A percentile compares a stretch with the other conserved stretches of the same genome.
Conservation (phyloP, 2,113 vertebrate species). For the Esox niger region DNA sequence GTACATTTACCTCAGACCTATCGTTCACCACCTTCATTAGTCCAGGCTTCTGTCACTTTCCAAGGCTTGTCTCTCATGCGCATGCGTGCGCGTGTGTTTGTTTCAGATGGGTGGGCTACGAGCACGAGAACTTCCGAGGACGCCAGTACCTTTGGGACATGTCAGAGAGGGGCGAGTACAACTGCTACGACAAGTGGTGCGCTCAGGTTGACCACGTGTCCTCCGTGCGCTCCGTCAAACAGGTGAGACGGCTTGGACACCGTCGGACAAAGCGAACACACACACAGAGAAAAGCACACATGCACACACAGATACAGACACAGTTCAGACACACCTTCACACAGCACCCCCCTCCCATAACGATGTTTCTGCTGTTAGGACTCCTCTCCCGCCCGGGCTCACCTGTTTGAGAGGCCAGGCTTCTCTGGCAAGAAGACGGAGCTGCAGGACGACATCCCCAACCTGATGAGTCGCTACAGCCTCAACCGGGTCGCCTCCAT, state of each 20-base stretch:
- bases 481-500: slow-evolving; percentile 68
- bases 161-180: slow-evolving; percentile 70
- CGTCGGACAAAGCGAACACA: neutral
- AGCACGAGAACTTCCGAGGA: slow-evolving; percentile 74
- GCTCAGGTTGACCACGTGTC: slow-evolving; percentile 68
- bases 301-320: neutral
- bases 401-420: slow-evolving; percentile 60
- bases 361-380: slow-evolving; percentile 43
- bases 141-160: slow-evolving; percentile 59
- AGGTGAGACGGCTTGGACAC: slow-evolving; percentile 53
- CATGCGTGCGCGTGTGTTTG: too few relatives aligned
- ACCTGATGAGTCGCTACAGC: slow-evolving; percentile 70
- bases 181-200: slow-evolving; percentile 68
- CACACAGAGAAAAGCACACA: neutral
- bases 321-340: neutral
- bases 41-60: neutral
- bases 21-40: too few relatives aligned
- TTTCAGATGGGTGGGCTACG: slow-evolving; percentile 67
- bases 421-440: slow-evolving; percentile 76
- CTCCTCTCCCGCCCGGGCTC: slow-evolving; percentile 40
- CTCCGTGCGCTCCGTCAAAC: slow-evolving; percentile 72
- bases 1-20: too few relatives aligned
- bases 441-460: slow-evolving; percentile 70
- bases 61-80: neutral
- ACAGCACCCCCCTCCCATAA: neutral